A percentile compares a stretch with the other conserved stretches of the same genome.
These are phyloP conservation scores for Metellina segmentata DNA, from an alignment of 2,888 invertebrate species.

Conservation along the genomic window DNA sequence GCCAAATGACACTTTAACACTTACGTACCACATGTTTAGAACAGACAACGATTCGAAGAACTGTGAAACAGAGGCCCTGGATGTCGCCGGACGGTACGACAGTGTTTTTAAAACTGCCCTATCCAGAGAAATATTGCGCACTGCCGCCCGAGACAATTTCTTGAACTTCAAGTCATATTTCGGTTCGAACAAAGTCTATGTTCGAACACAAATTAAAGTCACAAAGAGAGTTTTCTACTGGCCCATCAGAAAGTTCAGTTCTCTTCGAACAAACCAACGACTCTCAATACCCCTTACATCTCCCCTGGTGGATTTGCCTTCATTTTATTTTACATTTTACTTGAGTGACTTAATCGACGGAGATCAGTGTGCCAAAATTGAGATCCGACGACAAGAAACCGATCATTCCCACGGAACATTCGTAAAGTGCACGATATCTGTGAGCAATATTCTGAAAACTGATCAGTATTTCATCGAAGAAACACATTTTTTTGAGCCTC, in stretches of 20 bases:
- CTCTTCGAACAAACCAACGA: not conserved
- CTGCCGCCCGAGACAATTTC: not conserved
- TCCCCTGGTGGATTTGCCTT: not conserved
- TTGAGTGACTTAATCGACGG: not conserved
- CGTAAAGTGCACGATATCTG: not conserved
- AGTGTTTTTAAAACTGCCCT: too few species aligned
- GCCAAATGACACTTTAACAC: not conserved
- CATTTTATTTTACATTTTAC: not conserved
- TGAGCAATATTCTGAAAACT: not conserved
- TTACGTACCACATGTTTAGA: not conserved
- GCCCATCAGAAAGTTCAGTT: conserved; percentile 19
- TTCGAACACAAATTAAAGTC: not conserved
- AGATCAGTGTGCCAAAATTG: not conserved
- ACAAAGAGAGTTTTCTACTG: conserved; percentile 7
- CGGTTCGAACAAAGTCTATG: not conserved
- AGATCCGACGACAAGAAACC: not conserved
- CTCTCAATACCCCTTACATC: not conserved
- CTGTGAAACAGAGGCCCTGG: too few species aligned
- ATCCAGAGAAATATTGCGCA: not conserved
- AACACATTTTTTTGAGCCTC: not conserved
- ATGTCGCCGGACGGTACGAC: too few species aligned
- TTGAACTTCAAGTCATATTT: not conserved
- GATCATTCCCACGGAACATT: not conserved
- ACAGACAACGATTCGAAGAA: not conserved
- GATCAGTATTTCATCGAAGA: not conserved